These are phyloP conservation scores for Psilopsiagon aymara DNA, from an alignment of 2,113 vertebrate species.

Conservation along the genomic window DNA sequence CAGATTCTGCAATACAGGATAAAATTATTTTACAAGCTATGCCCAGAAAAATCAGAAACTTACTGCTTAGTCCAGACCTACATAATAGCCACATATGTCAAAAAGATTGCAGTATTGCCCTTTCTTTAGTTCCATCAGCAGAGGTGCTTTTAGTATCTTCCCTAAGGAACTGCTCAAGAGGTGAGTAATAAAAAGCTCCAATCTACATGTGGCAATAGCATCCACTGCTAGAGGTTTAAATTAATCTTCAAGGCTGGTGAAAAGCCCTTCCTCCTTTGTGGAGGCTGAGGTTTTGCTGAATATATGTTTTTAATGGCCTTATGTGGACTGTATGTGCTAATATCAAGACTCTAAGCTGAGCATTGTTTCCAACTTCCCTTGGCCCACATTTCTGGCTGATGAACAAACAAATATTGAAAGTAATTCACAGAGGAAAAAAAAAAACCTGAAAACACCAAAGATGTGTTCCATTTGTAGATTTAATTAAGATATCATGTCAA, in stretches of 20 bases:
- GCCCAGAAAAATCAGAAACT: background rate
- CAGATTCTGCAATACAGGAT: background rate
- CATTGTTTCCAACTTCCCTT: background rate
- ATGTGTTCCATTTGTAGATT: constrained; percentile 10
- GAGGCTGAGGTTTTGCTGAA: background rate
- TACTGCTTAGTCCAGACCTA: background rate
- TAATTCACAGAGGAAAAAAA: background rate
- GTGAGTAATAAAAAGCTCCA: background rate
- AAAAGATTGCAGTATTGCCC: background rate
- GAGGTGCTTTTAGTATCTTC: background rate
- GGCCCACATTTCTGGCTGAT: background rate
- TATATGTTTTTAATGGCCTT: background rate
- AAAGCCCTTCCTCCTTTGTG: background rate
- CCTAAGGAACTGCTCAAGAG: background rate
- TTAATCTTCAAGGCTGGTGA: background rate
- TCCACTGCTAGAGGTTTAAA: background rate
- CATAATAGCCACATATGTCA: background rate
- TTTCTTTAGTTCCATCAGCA: background rate
- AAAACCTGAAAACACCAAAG: constrained; percentile 22
- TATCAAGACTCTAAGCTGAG: background rate
- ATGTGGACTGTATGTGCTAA: background rate
- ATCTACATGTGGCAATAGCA: background rate
- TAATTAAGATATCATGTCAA: constrained; percentile 55
- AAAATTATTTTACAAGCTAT: background rate
- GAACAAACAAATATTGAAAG: constrained; percentile 39